Base-by-base conservation (phyloP, 2,797 vertebrate species). In the Podarcis siculus region DNA sequence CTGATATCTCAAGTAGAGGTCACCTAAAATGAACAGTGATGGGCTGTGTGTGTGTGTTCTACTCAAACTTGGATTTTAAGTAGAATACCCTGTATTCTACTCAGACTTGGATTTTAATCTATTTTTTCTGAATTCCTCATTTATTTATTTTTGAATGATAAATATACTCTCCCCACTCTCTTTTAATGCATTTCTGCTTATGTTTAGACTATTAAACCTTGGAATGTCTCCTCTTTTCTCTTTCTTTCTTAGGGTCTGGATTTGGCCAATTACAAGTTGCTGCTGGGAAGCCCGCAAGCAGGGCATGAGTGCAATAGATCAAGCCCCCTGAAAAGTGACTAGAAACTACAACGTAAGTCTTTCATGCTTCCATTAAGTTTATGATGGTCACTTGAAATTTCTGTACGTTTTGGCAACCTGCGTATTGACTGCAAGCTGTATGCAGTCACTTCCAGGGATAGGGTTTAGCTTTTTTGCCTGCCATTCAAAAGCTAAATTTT, bases 11-110 rank as follows among this genome's bases (percentile, higher is more conserved):
- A 72, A 8, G 5, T 0, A 0, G 86, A 90, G 86, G 81, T 88
- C 81, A 94, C 89, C 83, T 86, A 91, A 87, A 88, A 30, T 85
- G n/a, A 91, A 69, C 89, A 94, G 61, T 32, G 7, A n/a, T 86
- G 86, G 73, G 58, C 86, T 45, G 45, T 49, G 45, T 49, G 45
- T 45, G 45, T 49, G 45, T 49, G 45, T 49, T 49, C 12, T 13
- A 49, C 45, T 49, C 45, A 49, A 49, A 49, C 12, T 49, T 49
- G 49, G 49, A 49, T 13, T 49, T 49, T 49, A 49, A 49, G 12
- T 49, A 3, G 49, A 49, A 49, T 13, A 49, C 49, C 69, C 30
- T 32, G 12, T 30, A 69, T 69, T 72, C 69, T 13, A 15, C 69
- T 32, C 69, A 15, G n/a, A 42, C n/a, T 69, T 39, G 27, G 42